Evolutionary conservation across 2,797 vertebrate species (phyloP), one percentile per base, ranked within the genome.

Genomic region (Epinephelus malabaricus): DNA sequence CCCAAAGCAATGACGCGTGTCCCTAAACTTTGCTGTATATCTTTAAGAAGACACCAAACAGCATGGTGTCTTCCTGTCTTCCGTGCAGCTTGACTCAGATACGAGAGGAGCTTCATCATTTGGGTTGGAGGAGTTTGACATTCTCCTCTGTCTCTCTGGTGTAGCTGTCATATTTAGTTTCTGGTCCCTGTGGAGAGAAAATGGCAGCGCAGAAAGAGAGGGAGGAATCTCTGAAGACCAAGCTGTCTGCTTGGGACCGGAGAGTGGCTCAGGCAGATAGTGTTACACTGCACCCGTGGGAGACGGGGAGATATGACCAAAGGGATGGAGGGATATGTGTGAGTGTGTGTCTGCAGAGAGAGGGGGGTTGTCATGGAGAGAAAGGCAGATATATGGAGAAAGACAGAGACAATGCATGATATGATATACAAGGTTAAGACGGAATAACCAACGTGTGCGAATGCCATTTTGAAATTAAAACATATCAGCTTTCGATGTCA

Each of bases 91-190:
- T 56, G 77, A 87, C 34, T 82, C 23, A 67, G 69, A 81, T 53
- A 45, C 59, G 30, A 30, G 60, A 50, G 38, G 50, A 60, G 73
- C 83, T 73, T 84, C 62, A 76, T 74, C 77, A 70, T 90, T 74
- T 72, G 47, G 65, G 67, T n/a, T 81, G 86, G 72, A 87, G 76
- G 71, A 85, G 81, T 79, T 78, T 91, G 90, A 93, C 92, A 92
- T 91, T 88, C 85, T 88, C 71, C 38, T 81, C 69, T 55, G 78
- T 91, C 88, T 91, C 88, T 83, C 83, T 76, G 82, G 89, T 88
- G 88, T 79, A 69, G 80, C 88, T 90, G 90, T 94, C 91, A 93
- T 92, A 90, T 92, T 92, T 89, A 90, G 91, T 93, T 91, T 90
- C 87, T 85, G 89, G 77, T 90, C 92, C 86, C 92, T 13, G 73